Evolutionary conservation across 2,797 vertebrate species (phyloP).

Genomic region (Cirrhinus molitorella): DNA sequence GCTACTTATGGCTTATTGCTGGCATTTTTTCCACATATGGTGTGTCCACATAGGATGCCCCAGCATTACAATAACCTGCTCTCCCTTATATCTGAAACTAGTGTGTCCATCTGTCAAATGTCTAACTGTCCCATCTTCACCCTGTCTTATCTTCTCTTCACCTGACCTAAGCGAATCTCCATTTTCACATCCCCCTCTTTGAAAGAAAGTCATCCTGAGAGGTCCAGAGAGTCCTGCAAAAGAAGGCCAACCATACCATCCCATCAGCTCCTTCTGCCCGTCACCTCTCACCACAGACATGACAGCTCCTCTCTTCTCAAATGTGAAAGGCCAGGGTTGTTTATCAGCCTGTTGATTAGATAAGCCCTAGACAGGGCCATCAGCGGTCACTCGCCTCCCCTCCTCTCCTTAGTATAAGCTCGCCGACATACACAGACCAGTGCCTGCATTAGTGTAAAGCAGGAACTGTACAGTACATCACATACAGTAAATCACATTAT

Average conservation of each 20-base stretch:
- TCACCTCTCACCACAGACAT: neutral
- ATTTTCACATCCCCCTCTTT: slow-evolving; percentile 9
- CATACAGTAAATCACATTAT: slow-evolving; percentile 47
- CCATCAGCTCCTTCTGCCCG: neutral
- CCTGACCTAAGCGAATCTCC: slow-evolving; percentile 15
- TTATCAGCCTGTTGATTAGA: slow-evolving; percentile 62
- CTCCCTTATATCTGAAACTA: slow-evolving; percentile 3
- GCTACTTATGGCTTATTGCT: no score
- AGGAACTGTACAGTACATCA: slow-evolving; percentile 37
- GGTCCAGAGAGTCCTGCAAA: slow-evolving; percentile 15
- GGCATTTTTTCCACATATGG: neutral
- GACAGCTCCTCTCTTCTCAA: slow-evolving; percentile 44
- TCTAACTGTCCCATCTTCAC: neutral
- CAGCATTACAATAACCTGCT: neutral
- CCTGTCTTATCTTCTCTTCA: slow-evolving; percentile 24
- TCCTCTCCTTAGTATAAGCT: slow-evolving; percentile 4
- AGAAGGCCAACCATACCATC: neutral
- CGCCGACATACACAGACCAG: neutral
- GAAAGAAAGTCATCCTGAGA: slow-evolving; percentile 15
- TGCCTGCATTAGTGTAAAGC: slow-evolving; percentile 32
- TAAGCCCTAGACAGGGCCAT: slow-evolving; percentile 49
- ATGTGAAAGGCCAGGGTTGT: slow-evolving; percentile 61
- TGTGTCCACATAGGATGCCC: neutral
- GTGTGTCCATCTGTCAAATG: neutral
- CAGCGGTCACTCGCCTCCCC: slow-evolving; percentile 31